phyloP scores from a whole-genome alignment of 1,140 invertebrate genomes.

The Archegozetes longisetosus region DNA sequence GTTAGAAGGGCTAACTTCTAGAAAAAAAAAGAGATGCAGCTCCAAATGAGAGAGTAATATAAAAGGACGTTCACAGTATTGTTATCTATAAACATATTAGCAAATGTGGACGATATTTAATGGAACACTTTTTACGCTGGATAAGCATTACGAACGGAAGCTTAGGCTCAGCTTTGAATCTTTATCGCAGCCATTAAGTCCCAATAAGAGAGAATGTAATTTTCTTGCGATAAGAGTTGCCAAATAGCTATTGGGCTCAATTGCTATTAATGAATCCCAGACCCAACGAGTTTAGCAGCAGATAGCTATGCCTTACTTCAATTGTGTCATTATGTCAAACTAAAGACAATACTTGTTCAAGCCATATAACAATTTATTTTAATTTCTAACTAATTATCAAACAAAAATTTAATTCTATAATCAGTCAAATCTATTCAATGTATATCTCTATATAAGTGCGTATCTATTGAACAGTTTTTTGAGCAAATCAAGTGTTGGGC shows the following conservation, averaged over 20 bases:
- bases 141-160: not conserved
- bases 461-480: no score
- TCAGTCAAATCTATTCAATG: no score
- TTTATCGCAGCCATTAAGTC: not conserved
- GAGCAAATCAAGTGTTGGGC: no score
- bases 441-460: no score
- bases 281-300: not conserved
- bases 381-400: not conserved
- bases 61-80: no score
- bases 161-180: not conserved
- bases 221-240: not conserved
- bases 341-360: no score
- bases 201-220: not conserved
- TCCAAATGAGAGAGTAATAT: no score
- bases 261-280: not conserved
- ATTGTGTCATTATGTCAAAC: no score
- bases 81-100: not conserved
- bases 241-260: not conserved
- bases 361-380: not conserved
- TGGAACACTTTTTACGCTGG: not conserved
- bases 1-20: no score
- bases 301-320: no score
- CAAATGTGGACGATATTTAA: not conserved
- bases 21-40: no score
- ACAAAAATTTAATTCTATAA: not conserved